Base-by-base conservation (phyloP, 2,113 vertebrate species). In the Geococcyx californianus region DNA sequence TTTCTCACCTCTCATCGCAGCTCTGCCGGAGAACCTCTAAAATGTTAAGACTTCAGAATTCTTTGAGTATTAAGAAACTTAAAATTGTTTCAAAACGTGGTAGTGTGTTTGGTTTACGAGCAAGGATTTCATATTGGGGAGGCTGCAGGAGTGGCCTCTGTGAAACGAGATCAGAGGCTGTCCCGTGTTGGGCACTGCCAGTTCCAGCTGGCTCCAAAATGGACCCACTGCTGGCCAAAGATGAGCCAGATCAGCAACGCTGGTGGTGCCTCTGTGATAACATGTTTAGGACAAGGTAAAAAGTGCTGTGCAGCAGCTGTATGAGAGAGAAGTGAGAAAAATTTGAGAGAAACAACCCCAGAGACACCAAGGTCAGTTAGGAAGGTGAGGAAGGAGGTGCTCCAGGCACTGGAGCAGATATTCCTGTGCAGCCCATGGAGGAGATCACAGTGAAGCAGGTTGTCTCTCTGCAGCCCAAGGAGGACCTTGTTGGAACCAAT, bases 391-490 rank as follows among this genome's bases (percentile, higher is more conserved):
- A 25, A 62, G 7, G 13, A 34, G 5, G 11, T 34, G 5, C 13
- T 69, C 16, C 47, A 26, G 25, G 11, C 0, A 0, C 31, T 1
- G 2, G 38, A 67, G 28, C 20, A 54, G 67, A 26, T 2, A 55
- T 29, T 66, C 24, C 7, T 13, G 1, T 10, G 12, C 2, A 68
- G 60, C 5, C 5, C 26, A 5, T 0, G 1, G n/a, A 34, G 3
- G 10, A 68, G 3, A n/a, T 2, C 5, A 2, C 7, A 3, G 23
- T 11, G 15, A 38, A 17, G 31, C 2, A 11, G 7, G 3, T 19
- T 44, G 31, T 23, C 10, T 3, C 5, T 16, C 25, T 42, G 13
- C 9, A 44, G 19, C 5, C 16, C 34, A 9, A 11, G 34, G 9
- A 31, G 29, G 29, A 3, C 10, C 9, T 13, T 1, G 0, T 5